Evolutionary conservation across 2,888 invertebrate species (phyloP).

Genomic region (Amiota minor): DNA sequence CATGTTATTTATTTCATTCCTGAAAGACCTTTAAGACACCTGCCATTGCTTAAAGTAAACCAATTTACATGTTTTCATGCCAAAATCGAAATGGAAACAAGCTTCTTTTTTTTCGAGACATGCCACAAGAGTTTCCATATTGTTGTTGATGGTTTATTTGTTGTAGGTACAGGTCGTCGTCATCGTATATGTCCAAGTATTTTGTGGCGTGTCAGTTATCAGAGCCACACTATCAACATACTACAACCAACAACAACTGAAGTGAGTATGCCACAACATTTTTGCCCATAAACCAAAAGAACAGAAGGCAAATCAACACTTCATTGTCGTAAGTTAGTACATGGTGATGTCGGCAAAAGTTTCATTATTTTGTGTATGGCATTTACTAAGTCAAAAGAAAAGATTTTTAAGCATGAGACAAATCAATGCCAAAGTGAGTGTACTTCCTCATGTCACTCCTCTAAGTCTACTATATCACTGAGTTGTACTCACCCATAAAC

Average conservation of each 20-base stretch:
- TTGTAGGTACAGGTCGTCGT: conserved; percentile 30
- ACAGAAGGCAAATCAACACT: conserved; percentile 38
- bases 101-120: neutral
- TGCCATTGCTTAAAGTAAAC: conserved; percentile 15
- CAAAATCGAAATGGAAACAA: conserved; percentile 13
- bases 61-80: conserved; percentile 27
- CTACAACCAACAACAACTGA: too few relatives aligned
- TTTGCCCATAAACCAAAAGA: conserved; percentile 14
- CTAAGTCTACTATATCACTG: too few relatives aligned
- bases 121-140: too few relatives aligned
- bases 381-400: conserved; percentile 1
- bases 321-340: conserved; percentile 55
- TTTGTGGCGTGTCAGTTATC: conserved; percentile 65
- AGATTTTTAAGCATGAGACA: neutral
- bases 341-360: conserved; percentile 2
- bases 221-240: conserved; percentile 51
- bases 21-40: neutral
- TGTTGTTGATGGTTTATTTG: conserved; percentile 20
- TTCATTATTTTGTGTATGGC: conserved; percentile 24
- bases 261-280: conserved; percentile 33
- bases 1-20: too few relatives aligned
- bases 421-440: too few relatives aligned
- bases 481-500: neutral
- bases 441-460: too few relatives aligned
- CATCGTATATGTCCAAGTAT: conserved; percentile 31